phyloP scores from a whole-genome alignment of 2,113 vertebrate species.

The Chlamydotis undulata region DNA sequence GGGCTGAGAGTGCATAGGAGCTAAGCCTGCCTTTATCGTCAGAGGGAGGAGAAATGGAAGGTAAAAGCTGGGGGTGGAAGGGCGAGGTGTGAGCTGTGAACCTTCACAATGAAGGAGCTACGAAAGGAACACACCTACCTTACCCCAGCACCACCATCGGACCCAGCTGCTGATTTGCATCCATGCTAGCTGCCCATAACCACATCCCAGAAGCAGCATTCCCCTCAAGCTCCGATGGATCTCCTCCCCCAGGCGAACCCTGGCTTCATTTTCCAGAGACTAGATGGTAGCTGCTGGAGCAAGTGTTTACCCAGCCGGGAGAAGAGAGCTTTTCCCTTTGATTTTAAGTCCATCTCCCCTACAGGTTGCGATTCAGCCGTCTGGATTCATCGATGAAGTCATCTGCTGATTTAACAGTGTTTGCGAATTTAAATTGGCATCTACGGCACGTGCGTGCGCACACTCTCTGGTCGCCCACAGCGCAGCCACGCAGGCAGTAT shows the following conservation, averaged over 20 bases:
- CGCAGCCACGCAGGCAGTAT: not conserved
- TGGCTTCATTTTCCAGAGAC: not conserved
- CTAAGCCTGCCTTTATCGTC: not conserved
- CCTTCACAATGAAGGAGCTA: not conserved
- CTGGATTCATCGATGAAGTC: not conserved
- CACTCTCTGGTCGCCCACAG: not conserved
- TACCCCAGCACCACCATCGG: not conserved
- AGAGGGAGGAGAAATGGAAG: not conserved
- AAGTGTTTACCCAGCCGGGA: not conserved
- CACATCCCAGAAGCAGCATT: not conserved
- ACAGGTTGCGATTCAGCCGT: fast-evolving
- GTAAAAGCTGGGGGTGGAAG: not conserved
- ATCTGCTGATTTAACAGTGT: not conserved
- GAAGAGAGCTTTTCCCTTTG: not conserved
- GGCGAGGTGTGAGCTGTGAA: not conserved
- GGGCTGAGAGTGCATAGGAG: not conserved
- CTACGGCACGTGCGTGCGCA: fast-evolving
- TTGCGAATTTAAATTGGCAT: not conserved
- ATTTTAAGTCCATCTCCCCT: not conserved
- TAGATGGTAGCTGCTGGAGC: not conserved
- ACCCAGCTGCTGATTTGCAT: not conserved
- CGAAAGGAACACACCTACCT: not conserved
- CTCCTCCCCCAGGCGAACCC: not conserved
- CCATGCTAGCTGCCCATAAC: not conserved
- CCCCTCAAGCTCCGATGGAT: not conserved